Conservation (phyloP, 2,113 vertebrate species). For the Chionodraco myersi region DNA sequence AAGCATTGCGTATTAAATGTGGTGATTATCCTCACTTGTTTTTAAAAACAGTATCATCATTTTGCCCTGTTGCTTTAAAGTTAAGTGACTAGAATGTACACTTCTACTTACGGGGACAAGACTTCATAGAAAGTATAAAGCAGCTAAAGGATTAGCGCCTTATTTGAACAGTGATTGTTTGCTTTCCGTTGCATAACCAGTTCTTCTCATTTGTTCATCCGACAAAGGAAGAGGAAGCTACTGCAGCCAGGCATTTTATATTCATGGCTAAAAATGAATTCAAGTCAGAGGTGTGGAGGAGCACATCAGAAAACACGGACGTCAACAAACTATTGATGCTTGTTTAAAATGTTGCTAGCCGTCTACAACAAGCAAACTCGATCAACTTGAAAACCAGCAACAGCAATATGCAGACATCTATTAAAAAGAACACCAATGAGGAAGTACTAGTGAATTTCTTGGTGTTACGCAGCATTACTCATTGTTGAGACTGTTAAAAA, state of each 20-base stretch:
- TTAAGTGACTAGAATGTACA: not conserved
- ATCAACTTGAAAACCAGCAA: conserved; percentile 5
- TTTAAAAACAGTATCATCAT: not conserved
- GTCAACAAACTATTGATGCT: not conserved
- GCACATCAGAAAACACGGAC: not conserved
- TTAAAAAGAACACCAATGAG: not conserved
- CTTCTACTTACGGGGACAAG: not conserved
- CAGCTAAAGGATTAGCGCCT: not conserved
- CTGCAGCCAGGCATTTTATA: not conserved
- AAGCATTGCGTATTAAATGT: not conserved
- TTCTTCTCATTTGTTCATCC: conserved; percentile 7
- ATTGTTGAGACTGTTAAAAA: too few relatives aligned
- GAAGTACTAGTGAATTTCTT: not conserved
- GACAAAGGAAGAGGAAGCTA: conserved; percentile 3
- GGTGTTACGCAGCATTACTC: too few relatives aligned
- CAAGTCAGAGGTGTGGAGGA: too few relatives aligned
- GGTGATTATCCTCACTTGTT: not conserved
- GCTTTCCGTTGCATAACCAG: not conserved
- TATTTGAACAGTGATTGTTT: not conserved
- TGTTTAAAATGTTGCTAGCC: not conserved
- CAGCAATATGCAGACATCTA: not conserved
- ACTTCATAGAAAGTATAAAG: not conserved
- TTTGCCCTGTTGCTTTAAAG: not conserved
- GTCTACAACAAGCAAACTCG: not conserved
- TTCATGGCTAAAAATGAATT: not conserved